A percentile compares a stretch with the other conserved stretches of the same genome.
Conservation (phyloP, 2,113 vertebrate species). For the Verasper variegatus region DNA sequence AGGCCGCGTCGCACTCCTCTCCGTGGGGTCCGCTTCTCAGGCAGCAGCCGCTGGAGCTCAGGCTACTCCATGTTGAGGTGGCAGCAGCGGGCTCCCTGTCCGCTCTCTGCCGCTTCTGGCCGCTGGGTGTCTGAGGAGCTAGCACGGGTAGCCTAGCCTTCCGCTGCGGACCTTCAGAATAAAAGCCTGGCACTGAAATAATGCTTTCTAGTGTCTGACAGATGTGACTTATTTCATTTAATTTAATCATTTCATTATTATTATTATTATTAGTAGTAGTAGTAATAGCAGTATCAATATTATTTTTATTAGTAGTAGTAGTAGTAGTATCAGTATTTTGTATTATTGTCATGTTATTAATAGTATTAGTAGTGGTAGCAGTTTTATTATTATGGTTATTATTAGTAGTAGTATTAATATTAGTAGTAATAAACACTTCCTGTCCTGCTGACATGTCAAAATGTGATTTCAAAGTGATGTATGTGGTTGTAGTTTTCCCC, state of each 20-base stretch:
- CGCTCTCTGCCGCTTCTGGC: conserved; percentile 48
- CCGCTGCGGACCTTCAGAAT: conserved; percentile 48
- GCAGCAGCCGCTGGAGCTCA: conserved; percentile 40
- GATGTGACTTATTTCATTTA: not conserved
- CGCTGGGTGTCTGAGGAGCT: not conserved
- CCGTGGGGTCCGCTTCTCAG: conserved; percentile 47
- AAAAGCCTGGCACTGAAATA: conserved; percentile 13
- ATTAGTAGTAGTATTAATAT: too few species aligned
- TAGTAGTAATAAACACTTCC: too few species aligned
- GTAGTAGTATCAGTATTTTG: too few species aligned
- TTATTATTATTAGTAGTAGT: not conserved
- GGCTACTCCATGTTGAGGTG: conserved; percentile 86
- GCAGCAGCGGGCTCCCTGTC: conserved; percentile 53
- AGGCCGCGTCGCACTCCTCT: conserved; percentile 27
- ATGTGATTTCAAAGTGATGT: too few species aligned
- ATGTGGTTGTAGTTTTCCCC: too few species aligned
- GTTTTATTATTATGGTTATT: too few species aligned
- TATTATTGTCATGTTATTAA: too few species aligned
- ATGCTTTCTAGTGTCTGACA: too few species aligned
- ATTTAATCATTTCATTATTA: not conserved
- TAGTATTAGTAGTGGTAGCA: too few species aligned
- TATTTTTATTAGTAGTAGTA: too few species aligned
- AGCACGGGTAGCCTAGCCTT: not conserved
- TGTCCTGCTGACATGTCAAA: too few species aligned
- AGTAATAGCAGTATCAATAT: too few species aligned